Evolutionary conservation across 2,888 invertebrate species (phyloP), one percentile per base, ranked within the genome.

Genomic region (Zootermopsis nevadensis): DNA sequence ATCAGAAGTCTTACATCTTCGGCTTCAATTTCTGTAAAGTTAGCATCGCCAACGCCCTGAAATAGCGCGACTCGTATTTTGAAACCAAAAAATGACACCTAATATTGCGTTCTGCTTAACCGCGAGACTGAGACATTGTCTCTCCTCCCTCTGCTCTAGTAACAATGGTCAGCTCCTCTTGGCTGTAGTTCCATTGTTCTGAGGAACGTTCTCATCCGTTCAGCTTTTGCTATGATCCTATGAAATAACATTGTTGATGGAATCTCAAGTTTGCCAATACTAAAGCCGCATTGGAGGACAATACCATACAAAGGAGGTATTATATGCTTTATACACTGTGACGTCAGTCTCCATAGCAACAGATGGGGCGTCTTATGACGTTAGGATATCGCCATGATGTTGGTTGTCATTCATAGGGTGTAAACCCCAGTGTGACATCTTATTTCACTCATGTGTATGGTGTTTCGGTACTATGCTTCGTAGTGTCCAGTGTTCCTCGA

Each of bases 191-290:
- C 27, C 69, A 33, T 77, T 77, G 76, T 77, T 77, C 48, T 38
- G 53, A 53, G 15, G 8, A 53, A 53, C 30, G 53, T 53, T 48
- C 76, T 33, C 38, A n/a, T 48, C 24, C 15, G 6, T 24, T 55
- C 31, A 69, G 10, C 31, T 30, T 69, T 33, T 31, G 33, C 33
- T 69, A 69, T 69, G 69, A 33, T 69, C 77, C 7, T 22, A 7
- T 10, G 77, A 53, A 77, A 31, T 53, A 77, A 53, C 55, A 77
- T 22, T 77, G 77, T 55, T 53, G 55, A 55, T 53, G 77, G 77
- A 77, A 77, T 77, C 77, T 42, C 76, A 76, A 76, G 76, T 76
- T 38, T 30, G 31, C 15, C 31, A 31, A 19, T 55, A 19, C 12
- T 22, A 33, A 30, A 30, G 48, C 30, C 27, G 30, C 66, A 69